Evolutionary conservation across 2,113 vertebrate genomes (phyloP), one percentile per base, ranked within the genome.

Genomic region (Gasterosteus nipponicus): DNA sequence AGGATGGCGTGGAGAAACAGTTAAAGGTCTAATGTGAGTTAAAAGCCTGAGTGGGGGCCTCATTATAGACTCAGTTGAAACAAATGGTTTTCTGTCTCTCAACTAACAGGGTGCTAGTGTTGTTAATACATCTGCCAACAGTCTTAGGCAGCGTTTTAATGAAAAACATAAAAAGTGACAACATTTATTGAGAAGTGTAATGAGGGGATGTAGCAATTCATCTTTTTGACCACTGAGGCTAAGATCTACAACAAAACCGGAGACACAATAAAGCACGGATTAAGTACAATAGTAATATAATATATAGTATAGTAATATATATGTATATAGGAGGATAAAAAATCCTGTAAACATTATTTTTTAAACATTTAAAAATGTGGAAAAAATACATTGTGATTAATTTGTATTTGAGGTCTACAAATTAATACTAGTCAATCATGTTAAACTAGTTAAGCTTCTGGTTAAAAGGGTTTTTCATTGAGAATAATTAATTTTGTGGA

Each of bases 11-110:
- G 54, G 77, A 83, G 64, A 78, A 82, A 84, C 59, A 64, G 75
- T 83, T 85, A 73, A 67, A 63, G 77, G 65, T 80, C 69, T 86
- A 82, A 77, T 87, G 75, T 75, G 60, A 47, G 68, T 63, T 82
- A 78, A 90, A 81, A 70, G 80, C 46, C 79, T 65, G 42, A 67
- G 71, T 69, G 58, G 71, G 71, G 73, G 72, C 53, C 65, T 77
- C 76, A 75, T 87, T 86, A 83, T 78, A 72, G 64, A 76, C 68
- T 53, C 31, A 19, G 69, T 62, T 57, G 58, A 85, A 87, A 84
- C 12, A 77, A 88, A 85, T 76, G 19, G 74, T 80, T 70, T 77
- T 83, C 65, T 86, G 41, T 79, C 72, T 70, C 47, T 57, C 66
- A 77, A 41, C 68, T 70, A 78, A 80, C 78, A 74, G 65, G 35